Evolutionary conservation across 2,797 vertebrate genomes (phyloP), one percentile per base, ranked within the genome.

Genomic region (Echiichthys vipera): DNA sequence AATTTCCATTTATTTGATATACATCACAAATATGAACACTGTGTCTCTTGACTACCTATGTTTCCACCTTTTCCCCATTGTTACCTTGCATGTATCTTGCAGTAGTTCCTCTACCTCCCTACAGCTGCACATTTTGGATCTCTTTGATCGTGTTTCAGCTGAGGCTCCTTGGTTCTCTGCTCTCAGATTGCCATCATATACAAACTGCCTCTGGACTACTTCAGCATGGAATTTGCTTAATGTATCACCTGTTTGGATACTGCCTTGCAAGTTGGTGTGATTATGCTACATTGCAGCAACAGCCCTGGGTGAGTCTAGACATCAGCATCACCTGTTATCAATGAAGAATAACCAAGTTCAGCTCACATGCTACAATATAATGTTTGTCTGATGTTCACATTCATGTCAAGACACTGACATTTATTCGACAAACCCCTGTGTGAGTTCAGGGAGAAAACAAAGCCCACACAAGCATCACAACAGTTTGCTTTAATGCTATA

Each of bases 101-200:
- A 39, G 55, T 77, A 49, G 58, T 54, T 79, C 54, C 58, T 71
- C 65, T 70, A 15, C 66, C 70, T 83, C 81, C 72, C 77, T 54
- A 36, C 65, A 87, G 74, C 71, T 65, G 59, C 71, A 56, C 73
- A 69, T 46, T 81, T 72, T 68, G 29, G 61, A 83, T 85, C 54
- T 40, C 74, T 93, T 91, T 91, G 81, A 91, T 93, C 81, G 40
- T 29, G 39, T 81, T 74, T 88, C 75, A 59, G 72, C 71, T 63
- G 62, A 89, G 78, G 32, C 63, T 83, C 50, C 64, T 86, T 77
- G 77, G 64, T 74, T 81, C 65, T 75, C 54, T 74, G 79, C 71
- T 85, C 74, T 39, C 79, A 91, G 83, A 84, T 82, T 89, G 78
- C 62, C 84, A 62, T 84, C 83, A 42, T 68, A 80, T 62, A 66